Evolutionary conservation across 2,113 vertebrate genomes (phyloP), one percentile per base, ranked within the genome.

Genomic region (Himantopus leucocephalus): DNA sequence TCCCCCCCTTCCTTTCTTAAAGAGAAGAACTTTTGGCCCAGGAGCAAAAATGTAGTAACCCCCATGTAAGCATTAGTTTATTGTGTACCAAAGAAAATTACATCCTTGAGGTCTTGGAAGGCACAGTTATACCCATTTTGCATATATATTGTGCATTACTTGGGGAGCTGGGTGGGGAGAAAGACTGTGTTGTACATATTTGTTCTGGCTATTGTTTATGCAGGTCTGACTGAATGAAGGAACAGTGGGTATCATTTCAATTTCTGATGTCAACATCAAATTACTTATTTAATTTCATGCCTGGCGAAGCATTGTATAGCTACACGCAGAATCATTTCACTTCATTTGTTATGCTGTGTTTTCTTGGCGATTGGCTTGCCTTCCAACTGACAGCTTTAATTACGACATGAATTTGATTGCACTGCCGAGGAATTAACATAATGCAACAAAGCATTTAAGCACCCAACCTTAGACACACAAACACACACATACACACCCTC

Each of bases 261-360:
- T 99, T 99, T 99, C 98, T 99, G 98, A 99, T 99, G 99, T 99
- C 99, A 99, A 99, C 99, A 99, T 99, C 98, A 99, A 99, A 99
- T 99, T 99, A 99, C 99, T 99, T 99, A 99, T 99, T 99, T 99
- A 98, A 99, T 99, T 99, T 99, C 99, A 99, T 99, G 99, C 99
- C 99, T 98, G 98, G 99, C 96, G 99, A 99, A 99, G 99, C 99
- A 98, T 99, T 98, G 98, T 98, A 98, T 98, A 99, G 99, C 99
- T 99, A 99, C 99, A 99, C 96, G 98, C 98, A 98, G 98, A 99
- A 99, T 99, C 98, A 97, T 98, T 98, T 98, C 98, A 99, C 99
- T 99, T 98, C 98, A 98, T 98, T 99, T 98, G 99, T 98, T 99
- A 98, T 98, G 98, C 98, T 98, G 99, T 99, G 98, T 99, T 99